Base-by-base conservation (phyloP, 1,140 invertebrate genomes). In the Epicauta chinensis region DNA sequence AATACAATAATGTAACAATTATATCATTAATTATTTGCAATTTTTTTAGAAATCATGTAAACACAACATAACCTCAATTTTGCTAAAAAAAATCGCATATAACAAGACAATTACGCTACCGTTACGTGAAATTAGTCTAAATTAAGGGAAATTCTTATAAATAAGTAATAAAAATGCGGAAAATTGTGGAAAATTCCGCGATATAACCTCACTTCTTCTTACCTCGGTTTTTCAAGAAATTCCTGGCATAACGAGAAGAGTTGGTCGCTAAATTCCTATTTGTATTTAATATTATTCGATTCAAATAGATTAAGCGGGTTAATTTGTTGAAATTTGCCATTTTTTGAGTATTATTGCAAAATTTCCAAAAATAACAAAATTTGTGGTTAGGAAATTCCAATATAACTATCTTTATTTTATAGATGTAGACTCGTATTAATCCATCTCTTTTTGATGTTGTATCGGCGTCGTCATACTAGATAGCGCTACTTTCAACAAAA, bases 141-240 rank as follows among this genome's bases (percentile, higher is more conserved):
- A n/a, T n/a, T n/a, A n/a, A n/a, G n/a, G n/a, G n/a, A n/a, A n/a
- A n/a, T n/a, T n/a, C n/a, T n/a, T n/a, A n/a, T n/a, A n/a, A n/a
- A n/a, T n/a, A n/a, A n/a, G n/a, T n/a, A n/a, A n/a, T n/a, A n/a
- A n/a, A n/a, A n/a, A n/a, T n/a, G n/a, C n/a, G n/a, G n/a, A n/a
- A 46, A 37, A 34, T 40, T 41, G 39, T 37, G 15, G 7, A 38
- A 34, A 16, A 13, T 44, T 41, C 1, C 6, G 9, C 2, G 35
- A 40, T 47, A 3, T 48, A 48, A 47, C 45, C 45, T 30, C 45
- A 38, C 34, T 47, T 47, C 13, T 3, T 42, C 45, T 37, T 17
- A 47, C 45, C 45, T 37, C 16, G 35, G 29, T 37, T 47, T 47
- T 47, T 38, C 2, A 16, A 13, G n/a, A 47, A 34, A 10, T 37